Evolutionary conservation across 2,113 vertebrate species (phyloP), one percentile per base, ranked within the genome.

Genomic region (Amia ocellicauda): DNA sequence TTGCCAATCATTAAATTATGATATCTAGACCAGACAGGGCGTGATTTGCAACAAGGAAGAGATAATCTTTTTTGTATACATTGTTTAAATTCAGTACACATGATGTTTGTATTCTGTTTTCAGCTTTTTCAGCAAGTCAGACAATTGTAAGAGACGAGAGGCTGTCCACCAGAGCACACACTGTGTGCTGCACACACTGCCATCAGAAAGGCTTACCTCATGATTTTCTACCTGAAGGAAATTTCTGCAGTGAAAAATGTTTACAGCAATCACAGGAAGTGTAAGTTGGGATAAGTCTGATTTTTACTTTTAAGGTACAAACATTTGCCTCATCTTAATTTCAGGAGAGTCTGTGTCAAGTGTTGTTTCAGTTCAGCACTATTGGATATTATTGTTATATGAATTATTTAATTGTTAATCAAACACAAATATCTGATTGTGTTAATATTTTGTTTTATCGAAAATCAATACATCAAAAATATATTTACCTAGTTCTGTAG

Each of bases 151-250:
- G 51, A 52, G 78, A 88, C 83, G 80, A 81, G 61, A 66, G 80
- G 23, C 68, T 84, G 24, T 80, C 85, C 58, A 85, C 82, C 41
- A 54, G 67, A 56, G 86, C 86, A 60, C 85, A 87, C 73, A n/a
- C n/a, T n/a, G 84, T 86, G 50, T 89, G 90, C 75, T 92, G 87
- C 81, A 91, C 90, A 74, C 88, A 82, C 78, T 92, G 91, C 68
- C 89, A 89, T 72, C 78, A 82, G 68, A 91, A 88, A 65, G 90
- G 89, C 75, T 80, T 76, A 1, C 58, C 79, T 60, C 83, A 91
- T 31, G 89, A 92, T 66, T 90, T 91, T 81, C 82, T 84, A 75
- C 74, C 86, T 68, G 86, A 86, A 74, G 89, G 89, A 70, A 90
- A 77, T 62, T 84, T 84, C 79, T 91, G 89, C 85, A 92, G 88